Evolutionary conservation across 2,113 vertebrate species (phyloP).

Genomic region (Lepidothrix coronata): DNA sequence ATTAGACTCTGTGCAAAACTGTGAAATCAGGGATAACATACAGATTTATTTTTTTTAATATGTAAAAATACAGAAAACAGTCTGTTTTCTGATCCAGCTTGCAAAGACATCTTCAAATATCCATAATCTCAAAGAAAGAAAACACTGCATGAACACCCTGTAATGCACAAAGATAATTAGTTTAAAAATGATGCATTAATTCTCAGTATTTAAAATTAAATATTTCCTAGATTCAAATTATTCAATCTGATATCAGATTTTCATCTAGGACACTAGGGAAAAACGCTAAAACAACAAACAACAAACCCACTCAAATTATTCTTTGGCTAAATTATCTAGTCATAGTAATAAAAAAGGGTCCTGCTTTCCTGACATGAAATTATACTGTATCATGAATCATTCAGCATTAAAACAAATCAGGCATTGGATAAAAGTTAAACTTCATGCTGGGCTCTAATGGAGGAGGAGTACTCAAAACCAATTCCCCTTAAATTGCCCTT

Average conservation of each 20-base stretch:
- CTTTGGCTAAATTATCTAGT: slow-evolving; percentile 8
- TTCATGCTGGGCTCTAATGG: slow-evolving; percentile 36
- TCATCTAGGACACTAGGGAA: neutral
- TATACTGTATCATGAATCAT: slow-evolving; percentile 40
- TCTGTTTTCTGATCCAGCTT: neutral
- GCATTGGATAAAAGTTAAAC: slow-evolving; percentile 50
- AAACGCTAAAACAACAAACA: neutral
- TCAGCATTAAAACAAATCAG: slow-evolving; percentile 44
- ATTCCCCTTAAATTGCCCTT: slow-evolving; percentile 44
- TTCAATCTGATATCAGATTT: neutral
- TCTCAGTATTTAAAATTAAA: neutral
- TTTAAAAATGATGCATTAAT: neutral
- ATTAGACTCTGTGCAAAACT: neutral
- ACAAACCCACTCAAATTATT: neutral
- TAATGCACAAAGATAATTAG: neutral
- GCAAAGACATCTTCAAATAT: neutral
- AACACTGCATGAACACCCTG: neutral
- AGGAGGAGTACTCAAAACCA: slow-evolving; percentile 38
- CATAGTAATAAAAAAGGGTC: slow-evolving; percentile 5
- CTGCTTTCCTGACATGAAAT: slow-evolving; percentile 24
- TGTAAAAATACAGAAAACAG: neutral
- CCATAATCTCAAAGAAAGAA: neutral
- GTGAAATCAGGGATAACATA: neutral
- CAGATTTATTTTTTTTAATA: neutral
- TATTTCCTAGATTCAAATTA: neutral